Evolutionary conservation across 2,113 vertebrate genomes (phyloP).

Genomic region (Caloenas nicobarica): DNA sequence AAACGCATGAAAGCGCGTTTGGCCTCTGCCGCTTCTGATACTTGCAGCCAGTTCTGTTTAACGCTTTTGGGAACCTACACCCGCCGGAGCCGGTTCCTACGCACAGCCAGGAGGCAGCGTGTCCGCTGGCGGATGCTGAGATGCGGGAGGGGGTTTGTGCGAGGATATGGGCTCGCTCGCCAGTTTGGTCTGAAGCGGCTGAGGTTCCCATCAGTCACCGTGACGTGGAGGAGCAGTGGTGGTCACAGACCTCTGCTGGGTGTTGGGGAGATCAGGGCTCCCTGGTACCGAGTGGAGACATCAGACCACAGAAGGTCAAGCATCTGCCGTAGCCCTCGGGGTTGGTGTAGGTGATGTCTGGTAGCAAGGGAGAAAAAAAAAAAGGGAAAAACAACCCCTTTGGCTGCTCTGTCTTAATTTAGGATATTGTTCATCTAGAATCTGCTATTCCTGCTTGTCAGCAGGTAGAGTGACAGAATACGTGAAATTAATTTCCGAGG

Average conservation of each 20-base stretch:
- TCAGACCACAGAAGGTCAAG: background rate
- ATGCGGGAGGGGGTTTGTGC: background rate
- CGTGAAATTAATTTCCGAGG: constrained; percentile 24
- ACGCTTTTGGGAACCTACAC: background rate
- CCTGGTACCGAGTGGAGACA: background rate
- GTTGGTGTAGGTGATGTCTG: background rate
- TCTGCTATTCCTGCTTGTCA: constrained; percentile 11
- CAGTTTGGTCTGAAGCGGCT: background rate
- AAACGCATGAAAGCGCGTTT: rapidly evolving
- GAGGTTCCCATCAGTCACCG: background rate
- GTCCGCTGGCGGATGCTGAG: background rate
- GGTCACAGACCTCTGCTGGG: background rate
- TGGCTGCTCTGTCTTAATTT: background rate
- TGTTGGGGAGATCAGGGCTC: background rate
- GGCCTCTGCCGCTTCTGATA: background rate
- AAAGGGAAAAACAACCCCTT: background rate
- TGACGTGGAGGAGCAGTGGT: background rate
- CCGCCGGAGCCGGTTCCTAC: background rate
- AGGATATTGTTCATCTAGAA: background rate
- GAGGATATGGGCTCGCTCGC: background rate
- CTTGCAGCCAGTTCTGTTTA: background rate
- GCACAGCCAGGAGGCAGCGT: background rate
- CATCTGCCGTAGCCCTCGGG: background rate
- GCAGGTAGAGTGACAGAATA: constrained; percentile 14
- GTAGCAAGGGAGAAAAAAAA: background rate